Percentiles rank a stretch among this genome's conserved stretches.
Evolutionary conservation across 92 coral and sea anemone genomes (phyloP).

Genomic region (Paramuricea clavata): DNA sequence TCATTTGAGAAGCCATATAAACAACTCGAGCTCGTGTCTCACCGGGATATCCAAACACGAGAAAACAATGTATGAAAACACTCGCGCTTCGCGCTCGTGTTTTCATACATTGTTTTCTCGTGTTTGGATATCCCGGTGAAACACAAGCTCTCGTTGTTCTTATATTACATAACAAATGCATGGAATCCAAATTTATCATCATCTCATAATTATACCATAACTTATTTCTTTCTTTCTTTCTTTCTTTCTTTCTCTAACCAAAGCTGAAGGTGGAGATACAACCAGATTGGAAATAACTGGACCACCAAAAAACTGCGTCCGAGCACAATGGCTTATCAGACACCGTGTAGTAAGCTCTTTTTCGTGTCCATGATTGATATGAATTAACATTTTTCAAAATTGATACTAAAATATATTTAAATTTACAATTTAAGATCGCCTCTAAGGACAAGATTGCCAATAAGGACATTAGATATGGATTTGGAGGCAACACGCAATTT

Average conservation of each 20-base stretch:
- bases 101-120: too few relatives aligned
- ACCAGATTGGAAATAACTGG: not conserved
- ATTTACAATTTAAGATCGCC: not conserved
- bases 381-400: not conserved
- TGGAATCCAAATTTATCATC: too few relatives aligned
- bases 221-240: too few relatives aligned
- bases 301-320: not conserved
- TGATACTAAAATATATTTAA: not conserved
- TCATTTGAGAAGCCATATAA: too few relatives aligned
- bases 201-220: too few relatives aligned
- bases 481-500: not conserved
- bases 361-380: not conserved
- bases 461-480: not conserved
- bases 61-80: too few relatives aligned
- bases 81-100: too few relatives aligned
- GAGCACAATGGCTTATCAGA: slow-evolving; percentile 1
- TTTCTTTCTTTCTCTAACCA: not conserved
- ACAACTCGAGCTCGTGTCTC: too few relatives aligned
- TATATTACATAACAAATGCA: too few relatives aligned
- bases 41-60: too few relatives aligned
- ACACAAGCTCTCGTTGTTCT: too few relatives aligned
- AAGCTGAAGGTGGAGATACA: not conserved
- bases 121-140: too few relatives aligned
- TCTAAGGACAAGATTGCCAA: not conserved
- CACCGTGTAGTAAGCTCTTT: not conserved